A percentile compares a stretch with the other conserved stretches of the same genome.
These are phyloP conservation scores for Prunella fulvescens DNA, from an alignment of 2,113 vertebrate species.

Conservation along the genomic window DNA sequence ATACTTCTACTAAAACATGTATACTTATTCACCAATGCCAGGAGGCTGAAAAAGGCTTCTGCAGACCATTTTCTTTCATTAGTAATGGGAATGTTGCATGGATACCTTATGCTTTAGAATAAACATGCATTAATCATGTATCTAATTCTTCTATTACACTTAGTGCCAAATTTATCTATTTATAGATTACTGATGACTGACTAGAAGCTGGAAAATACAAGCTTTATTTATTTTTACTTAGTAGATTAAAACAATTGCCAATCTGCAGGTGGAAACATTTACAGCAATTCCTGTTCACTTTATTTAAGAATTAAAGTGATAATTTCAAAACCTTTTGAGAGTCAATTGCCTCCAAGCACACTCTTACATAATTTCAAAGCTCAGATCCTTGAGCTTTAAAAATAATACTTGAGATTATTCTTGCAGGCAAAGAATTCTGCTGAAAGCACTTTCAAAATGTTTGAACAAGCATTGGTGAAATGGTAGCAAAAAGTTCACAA, in stretches of 20 bases:
- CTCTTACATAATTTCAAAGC: conserved; percentile 23
- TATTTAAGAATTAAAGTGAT: conserved; percentile 25
- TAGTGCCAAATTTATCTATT: neutral
- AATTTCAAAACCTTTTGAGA: conserved; percentile 33
- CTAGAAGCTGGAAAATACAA: neutral
- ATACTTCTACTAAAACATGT: neutral
- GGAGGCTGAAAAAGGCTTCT: neutral
- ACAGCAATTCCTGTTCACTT: neutral
- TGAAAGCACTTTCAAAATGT: neutral
- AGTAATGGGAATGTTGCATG: neutral
- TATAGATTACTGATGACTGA: neutral
- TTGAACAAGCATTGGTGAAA: neutral
- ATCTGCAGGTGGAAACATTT: conserved; percentile 13
- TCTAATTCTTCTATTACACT: neutral
- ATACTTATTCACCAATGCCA: neutral
- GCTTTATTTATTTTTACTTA: neutral
- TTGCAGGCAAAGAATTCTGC: neutral
- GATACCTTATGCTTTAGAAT: neutral
- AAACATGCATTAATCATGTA: neutral
- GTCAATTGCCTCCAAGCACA: conserved; percentile 2
- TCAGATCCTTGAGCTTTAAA: conserved; percentile 38
- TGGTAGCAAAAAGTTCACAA: conserved; percentile 33
- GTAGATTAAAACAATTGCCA: conserved; percentile 27
- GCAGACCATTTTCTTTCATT: neutral
- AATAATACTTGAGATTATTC: conserved; percentile 17